These are phyloP conservation scores for Clarias macrocephalus DNA, from an alignment of 2,113 vertebrate genomes.

Conservation along the genomic window DNA sequence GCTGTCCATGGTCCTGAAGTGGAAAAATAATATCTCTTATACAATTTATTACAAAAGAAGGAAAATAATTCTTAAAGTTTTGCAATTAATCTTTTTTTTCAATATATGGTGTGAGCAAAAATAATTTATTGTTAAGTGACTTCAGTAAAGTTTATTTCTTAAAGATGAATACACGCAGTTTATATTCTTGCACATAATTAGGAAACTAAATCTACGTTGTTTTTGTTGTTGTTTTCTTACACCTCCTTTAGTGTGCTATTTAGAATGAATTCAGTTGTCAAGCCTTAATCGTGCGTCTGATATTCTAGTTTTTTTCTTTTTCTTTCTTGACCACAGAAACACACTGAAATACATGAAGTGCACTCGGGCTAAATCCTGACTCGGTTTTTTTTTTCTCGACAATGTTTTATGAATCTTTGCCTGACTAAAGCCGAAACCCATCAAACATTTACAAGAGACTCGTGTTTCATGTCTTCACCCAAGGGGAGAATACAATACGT, in stretches of 20 bases:
- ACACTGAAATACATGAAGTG: background rate
- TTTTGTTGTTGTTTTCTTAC: background rate
- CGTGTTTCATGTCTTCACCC: constrained; percentile 17
- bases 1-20: constrained; percentile 60
- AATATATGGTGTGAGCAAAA: background rate
- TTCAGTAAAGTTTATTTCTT: background rate
- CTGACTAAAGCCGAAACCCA: constrained; percentile 12
- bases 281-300: background rate
- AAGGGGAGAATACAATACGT: constrained; percentile 16
- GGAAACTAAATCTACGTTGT: background rate
- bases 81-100: no score
- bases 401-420: constrained; percentile 23
- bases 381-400: background rate
- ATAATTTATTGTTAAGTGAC: no score
- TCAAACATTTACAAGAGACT: constrained; percentile 45
- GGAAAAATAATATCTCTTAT: background rate
- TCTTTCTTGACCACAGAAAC: background rate
- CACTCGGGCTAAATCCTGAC: background rate
- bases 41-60: no score
- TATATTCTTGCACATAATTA: background rate
- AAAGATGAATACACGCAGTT: background rate
- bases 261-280: background rate
- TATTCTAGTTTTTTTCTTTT: background rate
- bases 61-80: background rate
- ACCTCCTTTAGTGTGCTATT: background rate